Base-by-base conservation (phyloP, 2,113 vertebrate species). In the Vanacampus margaritifer region DNA sequence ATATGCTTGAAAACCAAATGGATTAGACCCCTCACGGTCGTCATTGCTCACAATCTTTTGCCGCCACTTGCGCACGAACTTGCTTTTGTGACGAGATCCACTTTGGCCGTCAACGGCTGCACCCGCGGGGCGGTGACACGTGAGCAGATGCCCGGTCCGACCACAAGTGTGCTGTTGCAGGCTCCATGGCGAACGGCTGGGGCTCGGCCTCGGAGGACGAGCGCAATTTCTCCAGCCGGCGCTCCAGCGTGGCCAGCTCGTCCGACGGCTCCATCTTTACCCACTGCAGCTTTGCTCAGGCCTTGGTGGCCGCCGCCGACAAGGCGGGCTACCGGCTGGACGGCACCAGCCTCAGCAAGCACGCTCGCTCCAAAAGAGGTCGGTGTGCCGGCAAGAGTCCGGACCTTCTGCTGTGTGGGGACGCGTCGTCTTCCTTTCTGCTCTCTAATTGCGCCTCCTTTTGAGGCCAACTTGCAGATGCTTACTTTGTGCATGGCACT, bases 131-230 rank as follows among this genome's bases (percentile, higher is more conserved):
- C 1, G 39, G 39, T 12, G 28, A 32, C 2, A 32, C 28, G 28
- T 46, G 16, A 19, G 13, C 43, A 45, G 36, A 37, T 37, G 36
- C 36, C 9, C 36, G 36, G 36, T 39, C 11, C 5, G 11, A 16
- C 32, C 3, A 13, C 69, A 63, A 21, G 88, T 92, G 89, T 90
- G 93, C 90, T 89, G 74, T 86, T 82, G 81, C 93, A 99, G 97
- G 95, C 90, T 99, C 96, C 92, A 96, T 98, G 95, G 93, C 98
- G 93, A 98, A 98, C 92, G 96, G 95, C 85, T 99, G 96, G 95
- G 95, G 95, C 91, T 98, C 95, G 74, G 95, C 95, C 88, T 98
- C 95, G 81, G 95, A 98, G 86, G 96, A 98, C 85, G 95, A 98
- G 79, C 93, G 89, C 91, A 95, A 94, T 92, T 96, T 95, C 94